These are phyloP conservation scores for Myotis yumanensis DNA, from an alignment of 2,113 vertebrate species.

Conservation along the genomic window DNA sequence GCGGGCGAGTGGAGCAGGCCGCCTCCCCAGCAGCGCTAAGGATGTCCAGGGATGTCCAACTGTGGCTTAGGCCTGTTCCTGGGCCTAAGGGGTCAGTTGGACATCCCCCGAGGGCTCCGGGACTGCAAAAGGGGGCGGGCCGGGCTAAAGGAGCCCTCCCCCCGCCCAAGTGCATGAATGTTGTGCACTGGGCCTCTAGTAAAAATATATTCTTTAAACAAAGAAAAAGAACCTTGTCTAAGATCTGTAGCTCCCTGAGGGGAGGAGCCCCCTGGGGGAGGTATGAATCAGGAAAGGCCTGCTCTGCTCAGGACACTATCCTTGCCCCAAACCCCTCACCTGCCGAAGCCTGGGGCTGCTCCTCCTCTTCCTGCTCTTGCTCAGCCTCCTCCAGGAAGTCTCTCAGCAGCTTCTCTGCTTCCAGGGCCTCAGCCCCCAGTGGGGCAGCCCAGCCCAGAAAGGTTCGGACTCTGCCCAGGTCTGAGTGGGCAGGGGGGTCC, in stretches of 20 bases:
- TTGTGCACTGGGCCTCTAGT: no score
- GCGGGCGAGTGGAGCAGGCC: no score
- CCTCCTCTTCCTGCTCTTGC: constrained; percentile 44
- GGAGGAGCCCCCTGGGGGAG: not conserved
- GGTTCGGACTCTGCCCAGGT: constrained; percentile 79
- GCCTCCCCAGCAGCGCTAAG: no score
- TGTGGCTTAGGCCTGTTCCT: no score
- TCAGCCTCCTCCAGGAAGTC: constrained; percentile 80
- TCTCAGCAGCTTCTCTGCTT: constrained; percentile 83
- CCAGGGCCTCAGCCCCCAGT: constrained; percentile 77
- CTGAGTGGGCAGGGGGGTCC: constrained; percentile 84
- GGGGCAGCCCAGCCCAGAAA: constrained; percentile 83
- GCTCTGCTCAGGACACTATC: not conserved
- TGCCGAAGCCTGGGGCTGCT: not conserved
- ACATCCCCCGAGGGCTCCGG: no score
- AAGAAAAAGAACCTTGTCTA: no score
- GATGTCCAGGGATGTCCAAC: no score
- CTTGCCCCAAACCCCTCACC: not conserved
- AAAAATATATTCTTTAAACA: no score
- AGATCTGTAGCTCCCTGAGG: not conserved
- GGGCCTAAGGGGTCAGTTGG: no score
- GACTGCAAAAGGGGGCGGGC: no score
- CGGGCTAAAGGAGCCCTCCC: no score
- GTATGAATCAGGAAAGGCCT: not conserved
- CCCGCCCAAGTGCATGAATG: no score